These are phyloP conservation scores for Euproctis similis DNA, from an alignment of 2,888 invertebrate species.

Conservation along the genomic window DNA sequence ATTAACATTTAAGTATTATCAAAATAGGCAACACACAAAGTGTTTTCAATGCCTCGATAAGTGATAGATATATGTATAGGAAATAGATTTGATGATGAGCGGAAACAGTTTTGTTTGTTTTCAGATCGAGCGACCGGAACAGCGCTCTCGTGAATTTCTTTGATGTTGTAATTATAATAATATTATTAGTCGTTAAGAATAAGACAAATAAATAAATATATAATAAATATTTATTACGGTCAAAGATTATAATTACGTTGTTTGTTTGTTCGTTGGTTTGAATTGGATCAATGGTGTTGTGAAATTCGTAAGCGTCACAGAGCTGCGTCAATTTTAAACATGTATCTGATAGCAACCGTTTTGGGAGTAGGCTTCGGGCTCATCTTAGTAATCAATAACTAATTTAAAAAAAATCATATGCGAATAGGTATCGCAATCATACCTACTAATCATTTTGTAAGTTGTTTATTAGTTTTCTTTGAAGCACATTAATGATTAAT, in stretches of 20 bases:
- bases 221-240: slow-evolving; percentile 31
- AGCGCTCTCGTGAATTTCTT: slow-evolving; percentile 25
- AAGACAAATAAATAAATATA: slow-evolving; percentile 40
- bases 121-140: slow-evolving; percentile 16
- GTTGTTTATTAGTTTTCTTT: no score
- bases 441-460: no score
- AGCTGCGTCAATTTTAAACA: no score
- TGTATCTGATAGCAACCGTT: no score
- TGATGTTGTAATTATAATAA: slow-evolving; percentile 45
- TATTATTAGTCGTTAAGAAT: slow-evolving; percentile 52
- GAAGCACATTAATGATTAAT: no score
- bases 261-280: slow-evolving; percentile 40
- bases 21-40: slow-evolving; percentile 6
- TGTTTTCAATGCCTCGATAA: slow-evolving; percentile 10
- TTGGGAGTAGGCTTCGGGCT: no score
- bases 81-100: slow-evolving; percentile 12
- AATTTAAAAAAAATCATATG: no score
- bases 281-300: slow-evolving; percentile 19
- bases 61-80: no score
- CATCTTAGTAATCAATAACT: no score
- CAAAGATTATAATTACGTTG: slow-evolving; percentile 43
- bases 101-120: slow-evolving; percentile 20
- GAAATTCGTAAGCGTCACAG: no score
- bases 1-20: no score
- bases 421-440: no score